phyloP scores from a whole-genome alignment of 2,888 invertebrate genomes.

The Antitype chi region DNA sequence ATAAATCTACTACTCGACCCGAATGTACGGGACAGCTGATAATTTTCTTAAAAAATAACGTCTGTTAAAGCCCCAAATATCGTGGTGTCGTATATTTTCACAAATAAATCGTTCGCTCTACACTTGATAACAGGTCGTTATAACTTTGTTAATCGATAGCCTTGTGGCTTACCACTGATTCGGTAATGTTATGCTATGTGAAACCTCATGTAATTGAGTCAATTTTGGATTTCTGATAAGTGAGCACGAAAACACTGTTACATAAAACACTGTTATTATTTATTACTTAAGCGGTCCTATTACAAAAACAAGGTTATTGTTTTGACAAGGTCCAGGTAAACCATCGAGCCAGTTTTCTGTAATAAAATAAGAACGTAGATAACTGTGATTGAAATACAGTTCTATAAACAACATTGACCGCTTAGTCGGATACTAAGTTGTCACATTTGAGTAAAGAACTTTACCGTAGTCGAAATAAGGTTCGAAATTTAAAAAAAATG shows the following conservation, averaged over 20 bases:
- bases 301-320: background rate
- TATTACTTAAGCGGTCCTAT: background rate
- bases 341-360: background rate
- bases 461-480: background rate
- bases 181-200: background rate
- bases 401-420: background rate
- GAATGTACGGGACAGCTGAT: too few relatives aligned
- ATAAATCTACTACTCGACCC: too few relatives aligned
- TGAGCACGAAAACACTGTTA: background rate
- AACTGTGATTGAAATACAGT: too few relatives aligned
- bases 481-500: too few relatives aligned
- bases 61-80: background rate
- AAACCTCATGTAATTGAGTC: background rate
- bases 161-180: background rate
- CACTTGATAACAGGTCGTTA: slow-evolving; percentile 8
- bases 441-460: background rate
- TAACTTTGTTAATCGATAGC: slow-evolving; percentile 48
- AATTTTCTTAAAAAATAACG: background rate
- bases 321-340: background rate
- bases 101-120: slow-evolving; percentile 16
- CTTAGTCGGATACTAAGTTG: background rate
- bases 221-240: background rate
- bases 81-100: slow-evolving; percentile 33
- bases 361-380: too few relatives aligned
- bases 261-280: too few relatives aligned